These are phyloP conservation scores for Caenorhabditis latens DNA, from an alignment of 1,140 invertebrate species.

Conservation along the genomic window DNA sequence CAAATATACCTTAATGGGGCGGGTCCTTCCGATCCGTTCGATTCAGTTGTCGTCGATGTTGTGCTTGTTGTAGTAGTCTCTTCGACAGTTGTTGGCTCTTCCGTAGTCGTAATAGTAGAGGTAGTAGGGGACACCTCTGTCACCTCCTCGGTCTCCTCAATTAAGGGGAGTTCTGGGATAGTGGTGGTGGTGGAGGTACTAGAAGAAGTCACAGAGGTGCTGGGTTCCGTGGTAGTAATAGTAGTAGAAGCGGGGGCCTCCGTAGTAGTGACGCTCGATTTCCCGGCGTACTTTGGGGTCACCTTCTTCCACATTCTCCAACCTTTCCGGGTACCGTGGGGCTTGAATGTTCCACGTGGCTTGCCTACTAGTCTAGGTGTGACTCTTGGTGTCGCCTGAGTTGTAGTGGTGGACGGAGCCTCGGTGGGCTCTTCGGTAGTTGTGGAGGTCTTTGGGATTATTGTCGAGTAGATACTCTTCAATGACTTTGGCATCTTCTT, in stretches of 20 bases:
- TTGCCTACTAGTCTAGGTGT: slow-evolving; percentile 15
- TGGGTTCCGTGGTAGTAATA: slow-evolving; percentile 46
- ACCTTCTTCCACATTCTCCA: slow-evolving; percentile 56
- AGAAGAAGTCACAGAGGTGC: slow-evolving; percentile 8
- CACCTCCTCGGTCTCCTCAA: slow-evolving; percentile 38
- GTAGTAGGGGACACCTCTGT: slow-evolving; percentile 39
- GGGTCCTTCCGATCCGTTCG: slow-evolving; percentile 44
- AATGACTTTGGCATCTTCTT: slow-evolving; percentile 58
- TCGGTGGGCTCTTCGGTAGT: slow-evolving; percentile 6
- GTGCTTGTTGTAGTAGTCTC: slow-evolving; percentile 30
- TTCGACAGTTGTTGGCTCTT: background rate
- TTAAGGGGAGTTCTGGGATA: slow-evolving; percentile 1
- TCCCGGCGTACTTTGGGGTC: slow-evolving; percentile 47
- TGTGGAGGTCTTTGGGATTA: slow-evolving; percentile 31
- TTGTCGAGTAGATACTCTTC: slow-evolving; percentile 61
- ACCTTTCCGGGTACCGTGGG: slow-evolving; percentile 31
- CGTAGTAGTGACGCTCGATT: slow-evolving; percentile 51
- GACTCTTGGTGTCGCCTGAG: slow-evolving; percentile 17
- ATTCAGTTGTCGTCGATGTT: slow-evolving; percentile 9
- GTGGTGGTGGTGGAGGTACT: slow-evolving; percentile 7
- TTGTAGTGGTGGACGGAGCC: slow-evolving; percentile 2
- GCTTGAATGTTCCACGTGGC: slow-evolving; percentile 36
- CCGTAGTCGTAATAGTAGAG: slow-evolving; percentile 6
- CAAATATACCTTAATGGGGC: slow-evolving; percentile 62
- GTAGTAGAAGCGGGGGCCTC: slow-evolving; percentile 39